Evolutionary conservation across 2,113 vertebrate species (phyloP), one percentile per base, ranked within the genome.

Genomic region (Cheilinus undulatus): DNA sequence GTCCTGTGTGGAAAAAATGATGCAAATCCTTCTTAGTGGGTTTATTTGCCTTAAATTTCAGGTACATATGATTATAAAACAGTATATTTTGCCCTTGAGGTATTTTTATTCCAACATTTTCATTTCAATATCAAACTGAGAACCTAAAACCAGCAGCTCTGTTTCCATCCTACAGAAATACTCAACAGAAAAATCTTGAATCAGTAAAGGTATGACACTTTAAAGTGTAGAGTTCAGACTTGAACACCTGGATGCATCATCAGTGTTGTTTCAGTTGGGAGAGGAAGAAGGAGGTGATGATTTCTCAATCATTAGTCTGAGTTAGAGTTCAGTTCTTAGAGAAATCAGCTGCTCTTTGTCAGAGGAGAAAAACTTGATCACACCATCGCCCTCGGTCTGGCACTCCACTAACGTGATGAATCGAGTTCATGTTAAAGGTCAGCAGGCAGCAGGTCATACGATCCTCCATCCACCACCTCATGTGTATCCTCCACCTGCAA

Each of bases 401-500:
- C n/a, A n/a, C n/a, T n/a, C n/a, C n/a, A n/a, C n/a, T n/a, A n/a
- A n/a, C n/a, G n/a, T n/a, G n/a, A n/a, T n/a, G n/a, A n/a, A n/a
- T n/a, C n/a, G n/a, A n/a, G n/a, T n/a, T n/a, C n/a, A n/a, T n/a
- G n/a, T 43, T 66, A 43, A 17, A 43, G 56, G 45, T 40, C 40
- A 12, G 42, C 19, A 43, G 49, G 26, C 14, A 15, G 20, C 17
- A 90, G 75, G 77, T 93, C 80, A 10, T 83, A 89, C 0, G 66
- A 26, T 3, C 78, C 87, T 20, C 76, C 57, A 1, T 69, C 69
- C 52, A 49, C 78, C 57, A 76, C 87, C 46, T 84, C 67, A 3
- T 91, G 88, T 67, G 76, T 83, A 79, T 93, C 92, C 7, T 79
- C 82, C 11, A 58, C 68, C 89, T 92, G 64, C 28, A 78, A 57